phyloP scores from a whole-genome alignment of 2,888 invertebrate species.

The Eupithecia tripunctaria region DNA sequence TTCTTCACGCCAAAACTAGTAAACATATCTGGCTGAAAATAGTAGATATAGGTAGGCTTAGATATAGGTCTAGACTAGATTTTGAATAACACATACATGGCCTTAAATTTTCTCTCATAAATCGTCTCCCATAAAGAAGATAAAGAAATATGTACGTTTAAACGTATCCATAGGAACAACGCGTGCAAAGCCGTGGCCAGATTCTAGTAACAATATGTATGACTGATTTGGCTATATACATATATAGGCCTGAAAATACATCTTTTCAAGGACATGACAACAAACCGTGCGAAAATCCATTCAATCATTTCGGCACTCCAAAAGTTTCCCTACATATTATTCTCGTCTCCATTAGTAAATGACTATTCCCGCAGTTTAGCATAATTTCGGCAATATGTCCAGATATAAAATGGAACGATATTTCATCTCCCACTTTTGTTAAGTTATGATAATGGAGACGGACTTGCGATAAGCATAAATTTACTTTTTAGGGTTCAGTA shows the following conservation, averaged over 20 bases:
- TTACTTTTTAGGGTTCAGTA: conserved; percentile 48
- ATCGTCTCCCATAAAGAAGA: too few species aligned
- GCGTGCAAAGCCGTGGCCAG: too few species aligned
- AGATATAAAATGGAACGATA: conserved; percentile 54
- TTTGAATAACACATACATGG: too few species aligned
- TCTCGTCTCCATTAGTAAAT: conserved; percentile 69
- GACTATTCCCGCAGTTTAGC: conserved; percentile 55
- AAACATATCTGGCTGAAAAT: too few species aligned
- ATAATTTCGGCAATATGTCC: conserved; percentile 62
- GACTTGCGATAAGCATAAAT: conserved; percentile 58
- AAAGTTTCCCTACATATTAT: conserved; percentile 28
- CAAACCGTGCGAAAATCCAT: background rate
- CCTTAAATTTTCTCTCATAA: too few species aligned
- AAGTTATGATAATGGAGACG: conserved; percentile 68
- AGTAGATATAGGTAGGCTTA: too few species aligned
- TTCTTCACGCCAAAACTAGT: too few species aligned
- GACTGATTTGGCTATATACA: background rate
- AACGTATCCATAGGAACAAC: too few species aligned
- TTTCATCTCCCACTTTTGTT: conserved; percentile 61
- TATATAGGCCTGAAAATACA: background rate
- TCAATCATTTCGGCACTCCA: conserved; percentile 19
- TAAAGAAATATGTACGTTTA: too few species aligned
- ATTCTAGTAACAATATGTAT: background rate
- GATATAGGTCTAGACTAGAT: too few species aligned
- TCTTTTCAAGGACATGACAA: conserved; percentile 1